Base-by-base conservation (phyloP, 1,140 invertebrate species). In the Aphelenchoides fujianensis region DNA sequence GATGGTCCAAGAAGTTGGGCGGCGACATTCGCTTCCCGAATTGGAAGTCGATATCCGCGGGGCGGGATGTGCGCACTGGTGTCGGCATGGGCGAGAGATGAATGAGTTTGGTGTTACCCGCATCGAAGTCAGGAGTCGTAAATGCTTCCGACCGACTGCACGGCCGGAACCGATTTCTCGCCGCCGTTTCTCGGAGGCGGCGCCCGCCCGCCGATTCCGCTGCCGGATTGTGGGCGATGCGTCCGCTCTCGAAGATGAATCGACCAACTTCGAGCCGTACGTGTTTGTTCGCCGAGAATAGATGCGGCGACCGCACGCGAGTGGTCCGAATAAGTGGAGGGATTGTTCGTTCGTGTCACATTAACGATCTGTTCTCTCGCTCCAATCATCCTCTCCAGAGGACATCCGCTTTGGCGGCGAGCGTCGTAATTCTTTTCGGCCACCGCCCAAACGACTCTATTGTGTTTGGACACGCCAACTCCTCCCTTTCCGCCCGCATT, bases 341-440 rank as follows among this genome's bases (percentile, higher is more conserved):
- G 19, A 59, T 19, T 23, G 55, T 59, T 59, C 5, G 34, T 5
- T 59, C 23, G n/a, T 59, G 55, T 59, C 55, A 59, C 55, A 59
- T 59, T 59, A 59, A 59, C 5, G 5, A 59, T 5, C 55, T 59
- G 28, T 19, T 59, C 55, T 59, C n/a, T n/a, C n/a, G n/a, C n/a
- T 59, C 27, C 28, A 59, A 59, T 59, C 5, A 59, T 48, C 12
- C 41, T 48, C 55, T 5, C 7, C 19, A 23, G 23, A 48, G 41
- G 23, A 48, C 41, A 48, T 48, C 41, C 41, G 41, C 23, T 48
- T 48, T 23, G 23, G 41, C 41, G 41, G 41, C 41, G 41, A 48
- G 12, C 12, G 41, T 48, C 41, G 12, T 23, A 48, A 48, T 48
- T 48, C 23, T 23, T 48, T n/a, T n/a, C n/a, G n/a, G n/a, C 41